Evolutionary conservation across 2,797 vertebrate species (phyloP).

Genomic region (Aythya fuligula): DNA sequence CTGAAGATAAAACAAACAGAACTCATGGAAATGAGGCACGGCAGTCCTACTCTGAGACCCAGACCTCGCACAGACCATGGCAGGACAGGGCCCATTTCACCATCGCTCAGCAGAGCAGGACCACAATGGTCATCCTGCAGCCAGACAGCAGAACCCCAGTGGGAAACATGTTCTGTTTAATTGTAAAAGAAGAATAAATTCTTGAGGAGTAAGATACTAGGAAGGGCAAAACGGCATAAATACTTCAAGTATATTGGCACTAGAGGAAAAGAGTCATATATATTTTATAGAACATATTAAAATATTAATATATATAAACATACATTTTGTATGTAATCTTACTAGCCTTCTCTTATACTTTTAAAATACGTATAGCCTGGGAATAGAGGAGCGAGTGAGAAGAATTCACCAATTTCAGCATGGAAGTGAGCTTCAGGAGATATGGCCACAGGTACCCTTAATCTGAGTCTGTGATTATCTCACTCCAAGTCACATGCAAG

Average conservation of each 20-base stretch:
- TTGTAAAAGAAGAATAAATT: neutral
- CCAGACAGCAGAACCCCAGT: rapidly evolving
- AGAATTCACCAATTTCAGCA: slow-evolving; percentile 19
- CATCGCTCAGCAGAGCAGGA: neutral
- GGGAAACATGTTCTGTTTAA: neutral
- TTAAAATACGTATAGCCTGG: neutral
- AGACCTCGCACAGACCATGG: neutral
- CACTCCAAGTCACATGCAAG: slow-evolving; percentile 21
- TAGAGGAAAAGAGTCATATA: rapidly evolving
- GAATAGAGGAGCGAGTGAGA: neutral
- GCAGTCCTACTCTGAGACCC: neutral
- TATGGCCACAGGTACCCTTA: slow-evolving; percentile 42
- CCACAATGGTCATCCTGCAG: neutral
- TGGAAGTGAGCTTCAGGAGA: slow-evolving; percentile 23
- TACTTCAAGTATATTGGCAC: neutral
- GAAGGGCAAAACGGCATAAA: neutral
- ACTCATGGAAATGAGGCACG: rapidly evolving
- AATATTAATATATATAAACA: neutral
- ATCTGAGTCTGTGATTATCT: slow-evolving; percentile 62
- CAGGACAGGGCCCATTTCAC: neutral
- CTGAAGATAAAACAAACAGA: rapidly evolving
- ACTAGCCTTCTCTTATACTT: neutral
- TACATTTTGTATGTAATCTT: neutral
- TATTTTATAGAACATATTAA: neutral
- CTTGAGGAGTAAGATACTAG: neutral